Conservation (phyloP, 2,113 vertebrate species). For the Cochlearius cochlearius region DNA sequence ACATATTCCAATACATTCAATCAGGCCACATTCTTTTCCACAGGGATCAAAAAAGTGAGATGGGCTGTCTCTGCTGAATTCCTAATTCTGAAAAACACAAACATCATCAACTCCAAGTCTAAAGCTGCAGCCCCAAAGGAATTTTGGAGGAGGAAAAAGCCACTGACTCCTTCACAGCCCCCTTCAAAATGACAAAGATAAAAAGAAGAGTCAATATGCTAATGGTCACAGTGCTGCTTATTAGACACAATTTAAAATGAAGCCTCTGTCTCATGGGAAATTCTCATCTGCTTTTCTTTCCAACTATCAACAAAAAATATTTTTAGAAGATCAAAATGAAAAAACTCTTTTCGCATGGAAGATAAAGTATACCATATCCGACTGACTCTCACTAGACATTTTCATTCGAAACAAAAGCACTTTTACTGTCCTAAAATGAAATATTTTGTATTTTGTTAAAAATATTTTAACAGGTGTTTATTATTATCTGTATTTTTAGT, state of each 20-base stretch:
- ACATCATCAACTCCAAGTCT: neutral
- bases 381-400: neutral
- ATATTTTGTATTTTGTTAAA: neutral
- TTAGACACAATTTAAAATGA: neutral
- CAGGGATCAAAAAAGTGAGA: neutral
- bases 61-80: neutral
- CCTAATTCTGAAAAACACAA: neutral
- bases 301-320: neutral
- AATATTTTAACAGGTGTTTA: neutral
- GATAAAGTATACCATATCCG: neutral
- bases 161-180: slow-evolving; percentile 5
- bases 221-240: neutral
- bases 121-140: neutral
- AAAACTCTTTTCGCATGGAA: neutral
- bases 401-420: neutral
- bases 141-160: slow-evolving; percentile 1
- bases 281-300: neutral
- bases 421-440: neutral
- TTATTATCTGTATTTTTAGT: neutral
- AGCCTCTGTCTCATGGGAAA: neutral
- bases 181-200: slow-evolving; percentile 26
- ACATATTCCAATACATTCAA: neutral
- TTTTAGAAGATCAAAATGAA: neutral
- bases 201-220: slow-evolving; percentile 1
- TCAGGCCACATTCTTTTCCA: neutral